phyloP scores from a whole-genome alignment of 2,888 invertebrate species.

The Nymphalis c-album region DNA sequence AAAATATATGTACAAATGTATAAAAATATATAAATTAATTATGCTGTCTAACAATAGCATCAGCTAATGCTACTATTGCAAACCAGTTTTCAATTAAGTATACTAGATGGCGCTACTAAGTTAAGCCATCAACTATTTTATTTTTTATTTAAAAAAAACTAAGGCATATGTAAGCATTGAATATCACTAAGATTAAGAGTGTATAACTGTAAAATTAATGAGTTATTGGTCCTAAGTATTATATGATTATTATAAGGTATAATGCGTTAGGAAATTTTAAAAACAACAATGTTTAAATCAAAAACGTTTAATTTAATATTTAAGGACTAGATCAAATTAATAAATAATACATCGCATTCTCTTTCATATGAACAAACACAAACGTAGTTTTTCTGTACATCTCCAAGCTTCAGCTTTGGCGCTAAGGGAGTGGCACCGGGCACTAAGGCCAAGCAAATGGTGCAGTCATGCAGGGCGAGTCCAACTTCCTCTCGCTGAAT shows the following conservation, averaged over 20 bases:
- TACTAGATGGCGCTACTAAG: slow-evolving; percentile 14
- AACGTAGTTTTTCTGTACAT: slow-evolving; percentile 63
- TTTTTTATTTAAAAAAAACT: too few species aligned
- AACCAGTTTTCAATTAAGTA: not conserved
- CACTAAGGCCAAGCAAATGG: slow-evolving; percentile 59
- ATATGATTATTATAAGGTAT: too few species aligned
- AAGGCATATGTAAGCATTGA: too few species aligned
- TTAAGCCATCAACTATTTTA: not conserved
- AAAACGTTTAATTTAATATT: slow-evolving; percentile 47
- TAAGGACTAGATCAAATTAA: slow-evolving; percentile 74
- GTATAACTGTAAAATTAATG: too few species aligned
- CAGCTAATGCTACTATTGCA: not conserved
- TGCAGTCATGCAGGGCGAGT: slow-evolving; percentile 66
- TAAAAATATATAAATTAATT: too few species aligned
- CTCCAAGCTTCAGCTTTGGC: slow-evolving; percentile 61
- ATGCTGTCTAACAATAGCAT: not conserved
- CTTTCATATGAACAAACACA: slow-evolving; percentile 68
- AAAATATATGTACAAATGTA: too few species aligned
- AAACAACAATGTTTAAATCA: slow-evolving; percentile 41
- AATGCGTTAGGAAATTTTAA: slow-evolving; percentile 1
- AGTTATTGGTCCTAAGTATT: too few species aligned
- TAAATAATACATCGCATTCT: slow-evolving; percentile 68
- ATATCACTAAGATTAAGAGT: too few species aligned
- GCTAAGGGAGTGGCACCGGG: slow-evolving; percentile 50
- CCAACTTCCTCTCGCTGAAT: slow-evolving; percentile 61